Evolutionary conservation across 2,888 invertebrate genomes (phyloP), one percentile per base, ranked within the genome.

Genomic region (Pachliopta kotzebuea): DNA sequence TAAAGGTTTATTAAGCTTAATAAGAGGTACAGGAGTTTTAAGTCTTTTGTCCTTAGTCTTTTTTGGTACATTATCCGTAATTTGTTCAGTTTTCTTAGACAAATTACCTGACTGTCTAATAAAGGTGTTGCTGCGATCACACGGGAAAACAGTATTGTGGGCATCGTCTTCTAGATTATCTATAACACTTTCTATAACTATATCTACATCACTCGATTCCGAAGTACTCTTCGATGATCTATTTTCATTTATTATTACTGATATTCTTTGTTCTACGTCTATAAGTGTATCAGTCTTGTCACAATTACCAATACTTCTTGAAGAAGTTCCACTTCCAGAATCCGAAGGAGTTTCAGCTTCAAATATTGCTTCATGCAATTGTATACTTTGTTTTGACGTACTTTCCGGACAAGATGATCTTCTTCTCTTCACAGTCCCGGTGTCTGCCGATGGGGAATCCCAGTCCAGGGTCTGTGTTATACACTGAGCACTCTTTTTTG

Each of bases 391-490:
- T 63, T 83, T 84, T 0, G 73, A 68, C 3, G 82, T 75, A 68
- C 81, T 83, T 71, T 90, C 90, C 18, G 91, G 90, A 65, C 92
- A 89, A 0, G 94, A 94, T 37, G 92, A 88, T 62, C 94, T 93
- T 70, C 95, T 90, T 78, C 95, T 90, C 78, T 95, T 95, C 4
- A 95, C 95, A 1, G 95, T 96, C 18, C 95, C 95, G 0, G 95
- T 96, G 77, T 93, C 93, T 37, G 93, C 88, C 26, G 95, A 95
- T 49, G 95, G 94, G 26, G 94, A 94, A 79, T 95, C 95, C 95
- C 95, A 96, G 78, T 95, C 95, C 69, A 94, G 77, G 70, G 80
- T 84, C 73, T 83, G 87, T 65, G 81, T 74, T 69, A 79, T 74
- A 79, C 86, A 84, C 77, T 86, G 88, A 75, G 80, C 81, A 84